phyloP scores from a whole-genome alignment of 2,888 invertebrate species.

The Anarsia innoxiella region DNA sequence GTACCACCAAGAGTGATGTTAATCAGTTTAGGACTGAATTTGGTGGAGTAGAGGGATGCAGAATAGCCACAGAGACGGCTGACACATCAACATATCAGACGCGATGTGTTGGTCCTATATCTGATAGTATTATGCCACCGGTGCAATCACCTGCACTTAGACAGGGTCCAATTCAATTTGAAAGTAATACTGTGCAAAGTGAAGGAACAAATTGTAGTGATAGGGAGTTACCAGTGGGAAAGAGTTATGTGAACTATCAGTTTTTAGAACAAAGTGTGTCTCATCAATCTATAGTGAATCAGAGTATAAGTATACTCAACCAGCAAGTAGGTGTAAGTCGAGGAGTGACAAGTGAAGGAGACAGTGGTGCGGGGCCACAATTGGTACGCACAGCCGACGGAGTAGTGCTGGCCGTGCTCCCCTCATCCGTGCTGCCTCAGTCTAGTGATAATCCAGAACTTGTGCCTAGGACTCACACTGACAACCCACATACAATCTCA shows the following conservation, averaged over 20 bases:
- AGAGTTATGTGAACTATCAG: constrained; percentile 69
- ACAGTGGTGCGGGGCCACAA: constrained; percentile 47
- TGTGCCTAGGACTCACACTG: constrained; percentile 54
- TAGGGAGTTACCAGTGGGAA: constrained; percentile 50
- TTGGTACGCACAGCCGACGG: constrained; percentile 65
- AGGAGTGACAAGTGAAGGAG: constrained; percentile 51
- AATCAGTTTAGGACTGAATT: constrained; percentile 47
- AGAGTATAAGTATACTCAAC: constrained; percentile 69
- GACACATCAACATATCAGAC: constrained; percentile 49
- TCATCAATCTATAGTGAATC: constrained; percentile 70
- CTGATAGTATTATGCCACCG: constrained; percentile 49
- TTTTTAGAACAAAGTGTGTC: constrained; percentile 71
- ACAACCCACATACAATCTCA: constrained; percentile 52
- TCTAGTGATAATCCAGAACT: constrained; percentile 39
- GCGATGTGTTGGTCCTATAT: constrained; percentile 39
- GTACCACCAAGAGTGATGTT: constrained; percentile 24
- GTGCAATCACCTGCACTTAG: constrained; percentile 43
- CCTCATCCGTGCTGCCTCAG: constrained; percentile 40
- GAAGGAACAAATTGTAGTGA: constrained; percentile 51
- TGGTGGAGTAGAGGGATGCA: constrained; percentile 45
- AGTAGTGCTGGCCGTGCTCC: constrained; percentile 63
- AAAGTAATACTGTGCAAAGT: constrained; percentile 49
- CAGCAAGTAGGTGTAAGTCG: constrained; percentile 66
- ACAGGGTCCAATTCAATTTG: constrained; percentile 50
- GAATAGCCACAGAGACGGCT: constrained; percentile 40